A percentile compares a stretch with the other conserved stretches of the same genome.
Evolutionary conservation across 2,888 invertebrate species (phyloP).

Genomic region (Lasioglossum vierecki): DNA sequence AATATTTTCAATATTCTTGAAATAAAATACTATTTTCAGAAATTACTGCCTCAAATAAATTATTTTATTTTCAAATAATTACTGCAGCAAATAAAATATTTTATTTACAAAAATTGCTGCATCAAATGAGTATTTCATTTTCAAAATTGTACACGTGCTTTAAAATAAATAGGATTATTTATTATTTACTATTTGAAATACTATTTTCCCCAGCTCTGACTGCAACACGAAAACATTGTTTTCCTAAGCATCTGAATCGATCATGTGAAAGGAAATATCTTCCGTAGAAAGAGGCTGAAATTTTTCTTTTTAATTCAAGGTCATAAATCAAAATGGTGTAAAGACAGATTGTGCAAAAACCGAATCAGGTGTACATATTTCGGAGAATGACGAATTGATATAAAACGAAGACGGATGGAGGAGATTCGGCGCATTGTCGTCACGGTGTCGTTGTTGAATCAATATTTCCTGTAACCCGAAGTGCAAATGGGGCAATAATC

Average conservation of each 20-base stretch:
- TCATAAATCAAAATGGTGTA: not conserved
- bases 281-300: not conserved
- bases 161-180: no score
- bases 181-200: no score
- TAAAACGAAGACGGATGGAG: not conserved
- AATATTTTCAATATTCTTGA: no score
- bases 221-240: not conserved
- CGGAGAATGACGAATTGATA: not conserved
- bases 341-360: not conserved
- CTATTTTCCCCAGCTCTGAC: no score
- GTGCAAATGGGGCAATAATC: constrained; percentile 70
- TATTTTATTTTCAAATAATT: no score
- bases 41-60: no score
- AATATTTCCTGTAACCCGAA: constrained; percentile 61
- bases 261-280: no score
- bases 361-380: not conserved
- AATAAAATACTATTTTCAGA: no score
- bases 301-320: not conserved
- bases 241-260: not conserved
- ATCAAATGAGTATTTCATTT: no score
- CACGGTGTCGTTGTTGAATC: constrained; percentile 58
- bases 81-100: no score
- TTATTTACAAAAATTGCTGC: no score
- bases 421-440: not conserved
- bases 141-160: no score